These are phyloP conservation scores for Nephrocerus scutellatus DNA, from an alignment of 2,888 invertebrate genomes.

Conservation along the genomic window DNA sequence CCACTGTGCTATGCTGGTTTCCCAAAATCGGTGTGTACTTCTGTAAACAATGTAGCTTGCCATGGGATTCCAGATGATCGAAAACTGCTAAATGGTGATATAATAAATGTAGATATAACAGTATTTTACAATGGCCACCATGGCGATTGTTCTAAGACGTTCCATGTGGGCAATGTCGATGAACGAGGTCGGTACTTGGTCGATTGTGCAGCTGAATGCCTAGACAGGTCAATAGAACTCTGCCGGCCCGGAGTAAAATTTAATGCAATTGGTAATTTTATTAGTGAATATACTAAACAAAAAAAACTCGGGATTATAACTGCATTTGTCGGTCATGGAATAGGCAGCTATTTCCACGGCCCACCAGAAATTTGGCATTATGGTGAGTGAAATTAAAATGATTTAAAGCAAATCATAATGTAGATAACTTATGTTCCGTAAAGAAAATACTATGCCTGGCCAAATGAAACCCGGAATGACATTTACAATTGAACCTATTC, in stretches of 20 bases:
- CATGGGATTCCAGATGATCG: constrained; percentile 90
- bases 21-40: constrained; percentile 84
- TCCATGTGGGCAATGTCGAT: constrained; percentile 77
- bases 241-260: constrained; percentile 58
- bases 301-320: constrained; percentile 65
- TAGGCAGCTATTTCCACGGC: constrained; percentile 87
- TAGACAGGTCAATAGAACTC: constrained; percentile 56
- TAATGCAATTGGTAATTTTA: constrained; percentile 56
- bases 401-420: background rate
- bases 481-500: constrained; percentile 88
- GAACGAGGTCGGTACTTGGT: constrained; percentile 63
- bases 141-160: constrained; percentile 88
- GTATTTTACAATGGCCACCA: constrained; percentile 81
- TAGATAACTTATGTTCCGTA: constrained; percentile 1
- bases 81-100: constrained; percentile 75
- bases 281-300: constrained; percentile 58
- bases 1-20: constrained; percentile 77
- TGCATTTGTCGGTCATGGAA: constrained; percentile 85
- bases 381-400: constrained; percentile 53
- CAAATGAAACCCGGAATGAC: constrained; percentile 83
- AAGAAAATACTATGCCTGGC: constrained; percentile 61
- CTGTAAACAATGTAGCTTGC: constrained; percentile 84
- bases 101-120: constrained; percentile 85
- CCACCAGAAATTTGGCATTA: constrained; percentile 84
- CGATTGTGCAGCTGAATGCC: constrained; percentile 61